Evolutionary conservation across 2,797 vertebrate species (phyloP).

Genomic region (Periparus ater): DNA sequence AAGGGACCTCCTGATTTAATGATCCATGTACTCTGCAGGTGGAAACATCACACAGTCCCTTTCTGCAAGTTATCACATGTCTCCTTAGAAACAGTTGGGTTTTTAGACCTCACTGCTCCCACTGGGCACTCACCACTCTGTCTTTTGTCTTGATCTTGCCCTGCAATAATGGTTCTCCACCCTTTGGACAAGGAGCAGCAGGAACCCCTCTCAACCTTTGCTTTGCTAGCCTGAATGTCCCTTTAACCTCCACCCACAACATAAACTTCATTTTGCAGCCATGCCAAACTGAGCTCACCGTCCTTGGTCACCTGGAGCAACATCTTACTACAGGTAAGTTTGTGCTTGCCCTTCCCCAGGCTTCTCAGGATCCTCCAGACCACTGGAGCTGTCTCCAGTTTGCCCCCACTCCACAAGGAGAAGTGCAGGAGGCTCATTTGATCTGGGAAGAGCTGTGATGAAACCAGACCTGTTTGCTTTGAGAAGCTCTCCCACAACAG

Average conservation of each 20-base stretch:
- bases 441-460: not conserved
- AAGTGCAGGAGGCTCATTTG: too few species aligned
- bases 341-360: not conserved
- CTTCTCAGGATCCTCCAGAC: not conserved
- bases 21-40: not conserved
- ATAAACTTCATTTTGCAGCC: not conserved
- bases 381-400: not conserved
- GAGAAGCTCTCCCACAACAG: not conserved
- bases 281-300: not conserved
- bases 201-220: not conserved
- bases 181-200: not conserved
- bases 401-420: not conserved
- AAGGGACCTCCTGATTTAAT: not conserved
- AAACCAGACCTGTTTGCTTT: not conserved
- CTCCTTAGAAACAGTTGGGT: not conserved
- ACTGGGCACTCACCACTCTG: accelerated
- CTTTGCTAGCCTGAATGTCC: not conserved
- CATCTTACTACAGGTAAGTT: not conserved
- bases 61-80: not conserved
- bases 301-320: not conserved
- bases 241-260: not conserved
- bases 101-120: not conserved
- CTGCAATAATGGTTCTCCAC: not conserved
- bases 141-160: not conserved
- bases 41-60: not conserved